Evolutionary conservation across 2,797 vertebrate genomes (phyloP), one percentile per base, ranked within the genome.

Genomic region (Prunella strophiata): DNA sequence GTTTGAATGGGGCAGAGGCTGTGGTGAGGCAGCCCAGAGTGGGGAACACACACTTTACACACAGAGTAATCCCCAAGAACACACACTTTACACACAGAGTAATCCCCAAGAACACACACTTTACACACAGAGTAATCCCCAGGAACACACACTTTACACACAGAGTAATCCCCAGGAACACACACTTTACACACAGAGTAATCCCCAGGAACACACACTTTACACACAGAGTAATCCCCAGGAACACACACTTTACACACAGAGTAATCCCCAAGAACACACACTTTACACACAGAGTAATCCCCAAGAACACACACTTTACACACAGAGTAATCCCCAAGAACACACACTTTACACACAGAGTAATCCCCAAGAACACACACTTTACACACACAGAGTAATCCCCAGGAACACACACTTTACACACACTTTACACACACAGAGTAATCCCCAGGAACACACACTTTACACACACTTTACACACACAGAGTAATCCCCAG

Each of bases 231-330:
- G 10, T 7, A 7, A 67, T 50, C 48, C 93, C 57, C 51, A 19
- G 72, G 54, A n/a, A n/a, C n/a, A n/a, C n/a, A 2, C 9, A 3
- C 36, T 7, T 7, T 4, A 27, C 19, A 4, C 66, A 0, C 47
- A 11, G 10, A 11, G 10, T 7, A 7, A 67, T 50, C 48, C 93
- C 34, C 34, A 34, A 8, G 34, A 34, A 8, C 34, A 34, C 34
- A 34, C 34, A 34, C 34, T 34, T 34, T 34, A n/a, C n/a, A n/a
- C n/a, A n/a, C n/a, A n/a, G n/a, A n/a, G n/a, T n/a, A n/a, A n/a
- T n/a, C n/a, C n/a, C n/a, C n/a, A n/a, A n/a, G n/a, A n/a, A 0
- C 25, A 12, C 65, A 2, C 9, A 3, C 36, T 7, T 7, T 4
- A 27, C 19, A 4, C 66, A 0, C 47, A 11, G 10, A 11, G 10